Base-by-base conservation (phyloP, 2,888 invertebrate genomes). In the Elysia crispata region DNA sequence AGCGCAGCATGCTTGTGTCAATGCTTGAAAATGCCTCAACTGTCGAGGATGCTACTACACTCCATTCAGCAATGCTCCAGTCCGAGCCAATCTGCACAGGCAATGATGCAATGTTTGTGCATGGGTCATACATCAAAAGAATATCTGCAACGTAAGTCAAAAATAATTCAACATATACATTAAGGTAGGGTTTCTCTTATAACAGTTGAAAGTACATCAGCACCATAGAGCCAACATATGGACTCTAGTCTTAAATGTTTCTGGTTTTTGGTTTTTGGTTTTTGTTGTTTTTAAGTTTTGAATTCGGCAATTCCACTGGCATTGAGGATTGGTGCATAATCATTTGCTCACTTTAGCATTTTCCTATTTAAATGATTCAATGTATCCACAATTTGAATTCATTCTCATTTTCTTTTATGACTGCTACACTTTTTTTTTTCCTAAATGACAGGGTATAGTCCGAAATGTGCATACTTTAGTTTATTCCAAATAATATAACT, bases 121-220 rank as follows among this genome's bases (percentile, higher is more conserved):
- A 79, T 75, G 50, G 25, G n/a, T 31, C 54, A 33, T 79, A 79
- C 25, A 23, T 79, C 18, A 64, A 13, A 20, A 72, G 50, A 50
- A 64, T 78, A 6, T 15, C 72, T 0, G n/a, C 54, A 3, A 25
- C 49, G 69, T 77, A 77, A 13, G 69, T 70, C 0, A 30, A 60
- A 60, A 23, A 60, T 23, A 25, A 23, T 23, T 60, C 15, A 5
- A 23, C 15, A 8, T 60, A 25, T 60, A n/a, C n/a, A n/a, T n/a
- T n/a, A n/a, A n/a, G n/a, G n/a, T n/a, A n/a, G n/a, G n/a, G n/a
- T n/a, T n/a, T n/a, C n/a, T n/a, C n/a, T n/a, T n/a, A n/a, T n/a
- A n/a, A n/a, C n/a, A n/a, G n/a, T n/a, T n/a, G n/a, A n/a, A n/a
- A n/a, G n/a, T n/a, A n/a, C n/a, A n/a, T n/a, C n/a, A n/a, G n/a